These are phyloP conservation scores for Alcedo atthis DNA, from an alignment of 2,797 vertebrate genomes.

Conservation along the genomic window DNA sequence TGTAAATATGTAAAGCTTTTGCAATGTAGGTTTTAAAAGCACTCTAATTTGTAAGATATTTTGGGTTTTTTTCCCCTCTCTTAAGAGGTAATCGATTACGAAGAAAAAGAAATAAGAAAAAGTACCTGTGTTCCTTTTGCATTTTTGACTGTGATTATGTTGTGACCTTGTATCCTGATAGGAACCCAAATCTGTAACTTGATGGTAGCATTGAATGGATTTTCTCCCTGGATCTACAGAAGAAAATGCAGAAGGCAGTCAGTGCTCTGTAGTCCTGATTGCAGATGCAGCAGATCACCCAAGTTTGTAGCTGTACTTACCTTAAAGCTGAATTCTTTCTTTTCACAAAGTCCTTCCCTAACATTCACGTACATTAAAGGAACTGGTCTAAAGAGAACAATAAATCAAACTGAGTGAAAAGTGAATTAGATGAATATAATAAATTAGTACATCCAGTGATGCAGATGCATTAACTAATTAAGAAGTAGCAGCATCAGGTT, in stretches of 20 bases:
- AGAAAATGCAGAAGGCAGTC: neutral
- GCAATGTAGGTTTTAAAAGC: neutral
- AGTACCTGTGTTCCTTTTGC: constrained; percentile 58
- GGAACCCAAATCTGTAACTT: constrained; percentile 69
- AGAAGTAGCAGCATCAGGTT: neutral
- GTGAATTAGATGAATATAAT: neutral
- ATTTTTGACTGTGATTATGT: constrained; percentile 28
- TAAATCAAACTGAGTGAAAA: neutral
- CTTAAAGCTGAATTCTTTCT: constrained; percentile 53
- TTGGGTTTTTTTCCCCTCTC: rapidly evolving
- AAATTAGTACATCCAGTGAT: neutral
- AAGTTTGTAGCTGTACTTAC: neutral
- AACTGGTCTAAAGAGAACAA: constrained; percentile 36
- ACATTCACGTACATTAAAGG: constrained; percentile 35
- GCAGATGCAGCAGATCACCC: neutral
- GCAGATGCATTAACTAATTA: neutral
- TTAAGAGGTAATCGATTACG: neutral
- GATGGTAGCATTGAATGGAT: constrained; percentile 50
- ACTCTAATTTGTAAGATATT: neutral
- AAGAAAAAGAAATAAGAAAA: neutral
- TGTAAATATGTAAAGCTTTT: neutral
- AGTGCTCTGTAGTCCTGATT: neutral
- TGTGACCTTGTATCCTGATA: neutral
- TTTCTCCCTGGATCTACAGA: constrained; percentile 69
- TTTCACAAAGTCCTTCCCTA: constrained; percentile 8